phyloP scores from a whole-genome alignment of 2,113 vertebrate species.

The Sinocyclocheilus grahami region DNA sequence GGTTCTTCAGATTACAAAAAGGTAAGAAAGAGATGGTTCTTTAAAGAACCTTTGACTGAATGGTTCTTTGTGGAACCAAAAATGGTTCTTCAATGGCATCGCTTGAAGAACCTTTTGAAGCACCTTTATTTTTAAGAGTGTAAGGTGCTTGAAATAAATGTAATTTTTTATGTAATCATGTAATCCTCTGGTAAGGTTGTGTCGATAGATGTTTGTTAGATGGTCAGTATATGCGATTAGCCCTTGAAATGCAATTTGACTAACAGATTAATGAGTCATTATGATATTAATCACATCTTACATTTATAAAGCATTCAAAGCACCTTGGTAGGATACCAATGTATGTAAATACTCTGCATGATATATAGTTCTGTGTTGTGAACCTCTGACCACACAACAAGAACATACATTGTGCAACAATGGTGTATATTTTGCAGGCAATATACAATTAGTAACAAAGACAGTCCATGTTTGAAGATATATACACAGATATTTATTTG shows the following conservation, averaged over 20 bases:
- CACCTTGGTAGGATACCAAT: slow-evolving; percentile 58
- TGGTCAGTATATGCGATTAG: slow-evolving; percentile 33
- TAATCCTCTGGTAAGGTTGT: slow-evolving; percentile 57
- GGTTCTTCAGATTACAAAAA: too few species aligned
- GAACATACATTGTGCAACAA: slow-evolving; percentile 36
- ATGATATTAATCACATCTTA: slow-evolving; percentile 54
- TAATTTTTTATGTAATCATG: slow-evolving; percentile 48
- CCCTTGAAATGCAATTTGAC: slow-evolving; percentile 48
- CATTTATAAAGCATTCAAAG: slow-evolving; percentile 67
- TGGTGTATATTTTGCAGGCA: slow-evolving; percentile 43
- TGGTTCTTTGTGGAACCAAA: too few species aligned
- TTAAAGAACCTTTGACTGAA: too few species aligned
- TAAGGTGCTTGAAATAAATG: slow-evolving; percentile 49
- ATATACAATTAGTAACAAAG: slow-evolving; percentile 49
- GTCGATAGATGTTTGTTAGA: slow-evolving; percentile 43
- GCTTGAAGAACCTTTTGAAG: too few species aligned
- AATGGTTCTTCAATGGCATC: too few species aligned
- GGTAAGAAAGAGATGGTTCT: too few species aligned
- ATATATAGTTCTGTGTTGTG: slow-evolving; percentile 50
- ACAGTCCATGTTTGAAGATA: slow-evolving; percentile 44
- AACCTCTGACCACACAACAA: slow-evolving; percentile 46
- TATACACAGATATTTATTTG: slow-evolving; percentile 54
- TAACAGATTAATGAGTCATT: slow-evolving; percentile 44
- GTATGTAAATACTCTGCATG: slow-evolving; percentile 67
- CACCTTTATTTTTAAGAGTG: too few species aligned